Conservation (phyloP, 2,113 vertebrate species). For the Pao palembangensis region DNA sequence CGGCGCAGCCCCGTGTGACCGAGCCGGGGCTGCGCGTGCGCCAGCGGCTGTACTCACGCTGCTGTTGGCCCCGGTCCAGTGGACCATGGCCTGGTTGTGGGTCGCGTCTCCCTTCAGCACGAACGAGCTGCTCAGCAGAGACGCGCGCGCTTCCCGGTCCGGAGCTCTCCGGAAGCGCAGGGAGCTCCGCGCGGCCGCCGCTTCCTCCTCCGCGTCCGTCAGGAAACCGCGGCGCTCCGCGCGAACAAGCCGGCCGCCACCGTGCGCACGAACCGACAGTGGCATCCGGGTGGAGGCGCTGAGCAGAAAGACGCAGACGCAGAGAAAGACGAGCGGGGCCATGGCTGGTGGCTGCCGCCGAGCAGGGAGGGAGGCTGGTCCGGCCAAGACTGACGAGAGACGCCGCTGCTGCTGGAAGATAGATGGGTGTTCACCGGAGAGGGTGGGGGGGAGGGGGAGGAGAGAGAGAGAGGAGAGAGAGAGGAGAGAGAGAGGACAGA, state of each 20-base stretch:
- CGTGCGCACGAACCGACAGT: conserved; percentile 60
- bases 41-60: conserved; percentile 82
- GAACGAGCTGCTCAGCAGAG: conserved; percentile 92
- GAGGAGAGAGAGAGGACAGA: no score
- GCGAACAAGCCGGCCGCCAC: conserved; percentile 60
- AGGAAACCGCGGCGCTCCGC: conserved; percentile 46
- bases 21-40: conserved; percentile 4
- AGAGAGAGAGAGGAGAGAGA: conserved; percentile 57
- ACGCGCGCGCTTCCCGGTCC: conserved; percentile 77
- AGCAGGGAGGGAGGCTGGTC: conserved; percentile 62
- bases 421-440: conserved; percentile 69
- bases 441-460: conserved; percentile 40
- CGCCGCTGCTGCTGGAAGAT: conserved; percentile 68
- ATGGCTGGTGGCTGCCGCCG: conserved; percentile 76
- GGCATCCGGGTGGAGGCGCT: conserved; percentile 65
- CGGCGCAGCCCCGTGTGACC: neutral
- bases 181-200: conserved; percentile 35
- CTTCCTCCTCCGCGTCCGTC: conserved; percentile 33
- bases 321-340: conserved; percentile 57
- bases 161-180: conserved; percentile 74
- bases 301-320: conserved; percentile 58
- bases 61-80: conserved; percentile 98
- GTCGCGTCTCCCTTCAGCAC: conserved; percentile 94
- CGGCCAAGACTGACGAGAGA: conserved; percentile 67
- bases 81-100: conserved; percentile 99